phyloP scores from a whole-genome alignment of 2,113 vertebrate species.

The Rhineura floridana region DNA sequence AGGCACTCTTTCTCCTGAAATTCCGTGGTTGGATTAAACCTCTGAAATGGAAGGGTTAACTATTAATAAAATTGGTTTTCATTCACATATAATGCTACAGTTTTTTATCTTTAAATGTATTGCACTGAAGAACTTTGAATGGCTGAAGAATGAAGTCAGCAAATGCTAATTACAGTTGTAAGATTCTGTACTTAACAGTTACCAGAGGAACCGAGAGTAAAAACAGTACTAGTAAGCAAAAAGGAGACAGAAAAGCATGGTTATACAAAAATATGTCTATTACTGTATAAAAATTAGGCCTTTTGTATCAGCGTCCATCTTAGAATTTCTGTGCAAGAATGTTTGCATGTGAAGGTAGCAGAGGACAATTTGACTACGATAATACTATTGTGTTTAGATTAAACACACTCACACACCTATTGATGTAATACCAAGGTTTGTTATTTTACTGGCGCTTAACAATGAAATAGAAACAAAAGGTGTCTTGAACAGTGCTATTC shows the following conservation, averaged over 20 bases:
- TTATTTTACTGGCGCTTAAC: slow-evolving; percentile 60
- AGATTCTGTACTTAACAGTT: neutral
- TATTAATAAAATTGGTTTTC: slow-evolving; percentile 8
- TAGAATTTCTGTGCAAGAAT: neutral
- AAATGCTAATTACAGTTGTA: slow-evolving; percentile 9
- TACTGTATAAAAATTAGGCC: slow-evolving; percentile 19
- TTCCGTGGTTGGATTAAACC: slow-evolving; percentile 8
- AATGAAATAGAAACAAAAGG: slow-evolving; percentile 58
- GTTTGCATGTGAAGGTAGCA: slow-evolving; percentile 9
- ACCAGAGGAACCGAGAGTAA: neutral
- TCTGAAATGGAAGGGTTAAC: slow-evolving; percentile 18
- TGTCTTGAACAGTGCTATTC: slow-evolving; percentile 52
- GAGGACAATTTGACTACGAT: slow-evolving; percentile 59
- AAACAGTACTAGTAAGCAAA: slow-evolving; percentile 20
- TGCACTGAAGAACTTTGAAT: slow-evolving; percentile 42
- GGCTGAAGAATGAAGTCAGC: slow-evolving; percentile 48
- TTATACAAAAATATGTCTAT: neutral
- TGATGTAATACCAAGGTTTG: slow-evolving; percentile 66
- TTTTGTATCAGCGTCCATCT: slow-evolving; percentile 39
- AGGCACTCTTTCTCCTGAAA: slow-evolving; percentile 17
- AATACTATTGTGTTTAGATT: slow-evolving; percentile 49
- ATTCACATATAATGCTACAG: neutral
- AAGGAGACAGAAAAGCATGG: neutral
- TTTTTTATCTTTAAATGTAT: slow-evolving; percentile 32
- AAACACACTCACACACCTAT: slow-evolving; percentile 42